Evolutionary conservation across 2,888 invertebrate species (phyloP).

Genomic region (Melinaea marsaeus): DNA sequence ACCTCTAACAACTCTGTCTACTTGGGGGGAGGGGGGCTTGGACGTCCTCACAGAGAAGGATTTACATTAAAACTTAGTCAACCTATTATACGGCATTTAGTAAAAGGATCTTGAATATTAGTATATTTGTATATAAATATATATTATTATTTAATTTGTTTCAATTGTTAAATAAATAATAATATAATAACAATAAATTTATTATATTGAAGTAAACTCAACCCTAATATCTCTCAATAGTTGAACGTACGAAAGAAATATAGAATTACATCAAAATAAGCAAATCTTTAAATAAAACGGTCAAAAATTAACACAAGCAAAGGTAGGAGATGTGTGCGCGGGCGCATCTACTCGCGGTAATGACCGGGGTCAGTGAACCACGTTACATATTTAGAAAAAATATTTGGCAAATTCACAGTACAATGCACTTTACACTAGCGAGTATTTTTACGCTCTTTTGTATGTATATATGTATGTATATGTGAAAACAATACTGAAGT

Average conservation of each 20-base stretch:
- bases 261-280: slow-evolving; percentile 22
- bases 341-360: slow-evolving; percentile 70
- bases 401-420: slow-evolving; percentile 75
- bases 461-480: neutral
- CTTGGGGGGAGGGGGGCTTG: too few species aligned
- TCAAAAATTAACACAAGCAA: neutral
- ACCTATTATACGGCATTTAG: too few species aligned
- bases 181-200: too few species aligned
- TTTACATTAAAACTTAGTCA: too few species aligned
- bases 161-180: too few species aligned
- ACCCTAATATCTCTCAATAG: too few species aligned
- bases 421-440: slow-evolving; percentile 50
- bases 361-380: slow-evolving; percentile 63
- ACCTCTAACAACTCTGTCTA: too few species aligned
- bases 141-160: too few species aligned
- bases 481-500: neutral
- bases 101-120: too few species aligned
- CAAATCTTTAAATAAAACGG: slow-evolving; percentile 25
- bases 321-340: slow-evolving; percentile 23
- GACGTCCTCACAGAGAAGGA: too few species aligned
- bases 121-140: too few species aligned
- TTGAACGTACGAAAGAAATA: slow-evolving; percentile 17
- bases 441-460: slow-evolving; percentile 34
- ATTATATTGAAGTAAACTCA: too few species aligned
- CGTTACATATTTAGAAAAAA: slow-evolving; percentile 78